Evolutionary conservation across 2,113 vertebrate species (phyloP), one percentile per base, ranked within the genome.

Genomic region (Dendropsophus ebraccatus): DNA sequence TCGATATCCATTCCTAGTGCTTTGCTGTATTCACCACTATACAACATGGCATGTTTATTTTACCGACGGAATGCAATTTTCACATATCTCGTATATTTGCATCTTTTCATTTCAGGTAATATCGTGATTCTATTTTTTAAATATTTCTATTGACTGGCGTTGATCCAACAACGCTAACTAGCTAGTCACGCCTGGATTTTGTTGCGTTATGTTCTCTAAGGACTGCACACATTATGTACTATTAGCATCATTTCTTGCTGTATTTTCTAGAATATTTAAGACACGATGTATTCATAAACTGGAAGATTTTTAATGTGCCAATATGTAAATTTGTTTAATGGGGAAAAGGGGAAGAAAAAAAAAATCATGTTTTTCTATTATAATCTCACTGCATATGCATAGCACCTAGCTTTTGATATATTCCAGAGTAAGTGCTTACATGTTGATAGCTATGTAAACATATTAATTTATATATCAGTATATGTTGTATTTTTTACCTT

Each of bases 21-120:
- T 58, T 79, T 60, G 21, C 32, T 83, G 16, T 73, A 35, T 30
- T 73, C 47, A 58, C 56, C n/a, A 60, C 52, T 60, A 60, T 75
- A 75, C 67, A 60, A 54, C 52, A n/a, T 50, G 62, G 70, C 69
- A 84, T 75, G 82, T 45, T 84, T 76, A 56, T 75, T 84, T 84
- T 56, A 50, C 19, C 47, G 32, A 83, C 54, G 28, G 67, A 41
- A 70, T 82, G 65, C 45, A 49, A 1, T 75, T 54, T 16, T n/a
- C 25, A 70, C 28, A 35, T 70, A 28, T 35, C 58, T 32, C 32
- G 41, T 82, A 69, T 9, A 8, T 49, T 50, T 32, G 47, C 45
- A 82, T 70, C 19, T 25, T 49, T 77, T 58, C 21, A 19, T 78
- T 78, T 78, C 4, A 12, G 17, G 32, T 80, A 54, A 45, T 41